Evolutionary conservation across 2,113 vertebrate genomes (phyloP).

Genomic region (Trinectes maculatus): DNA sequence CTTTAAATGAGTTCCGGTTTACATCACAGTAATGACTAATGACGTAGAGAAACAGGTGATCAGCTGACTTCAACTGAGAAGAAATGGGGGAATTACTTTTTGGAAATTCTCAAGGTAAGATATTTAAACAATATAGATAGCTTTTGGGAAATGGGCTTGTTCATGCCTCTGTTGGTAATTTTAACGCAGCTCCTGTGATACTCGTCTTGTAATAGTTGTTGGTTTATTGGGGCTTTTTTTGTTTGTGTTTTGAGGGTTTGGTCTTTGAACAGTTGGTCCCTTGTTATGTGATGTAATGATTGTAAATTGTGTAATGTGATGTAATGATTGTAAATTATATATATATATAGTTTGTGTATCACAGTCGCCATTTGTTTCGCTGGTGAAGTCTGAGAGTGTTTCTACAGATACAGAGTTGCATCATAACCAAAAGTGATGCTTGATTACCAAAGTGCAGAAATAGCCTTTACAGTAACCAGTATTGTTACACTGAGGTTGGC

Average conservation of each 20-base stretch:
- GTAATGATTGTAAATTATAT: too few species aligned
- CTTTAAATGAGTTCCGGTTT: background rate
- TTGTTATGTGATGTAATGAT: too few species aligned
- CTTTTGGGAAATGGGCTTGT: background rate
- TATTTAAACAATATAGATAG: background rate
- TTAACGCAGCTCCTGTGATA: background rate
- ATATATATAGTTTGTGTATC: too few species aligned
- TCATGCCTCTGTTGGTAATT: background rate
- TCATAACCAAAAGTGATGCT: too few species aligned
- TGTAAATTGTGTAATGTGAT: too few species aligned
- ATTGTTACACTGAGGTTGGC: background rate
- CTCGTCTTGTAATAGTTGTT: background rate
- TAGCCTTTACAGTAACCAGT: background rate
- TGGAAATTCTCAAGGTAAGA: constrained; percentile 55
- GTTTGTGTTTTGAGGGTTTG: background rate
- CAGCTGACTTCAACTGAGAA: background rate
- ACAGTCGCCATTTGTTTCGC: too few species aligned
- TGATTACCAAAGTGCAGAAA: background rate
- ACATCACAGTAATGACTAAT: constrained; percentile 4
- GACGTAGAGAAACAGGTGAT: background rate
- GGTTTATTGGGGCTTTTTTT: background rate
- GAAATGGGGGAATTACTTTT: constrained; percentile 48
- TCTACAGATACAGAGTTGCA: too few species aligned
- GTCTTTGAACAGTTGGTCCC: too few species aligned
- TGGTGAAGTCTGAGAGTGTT: too few species aligned